Evolutionary conservation across 2,888 invertebrate species (phyloP).

Genomic region (Agrypnus murinus): DNA sequence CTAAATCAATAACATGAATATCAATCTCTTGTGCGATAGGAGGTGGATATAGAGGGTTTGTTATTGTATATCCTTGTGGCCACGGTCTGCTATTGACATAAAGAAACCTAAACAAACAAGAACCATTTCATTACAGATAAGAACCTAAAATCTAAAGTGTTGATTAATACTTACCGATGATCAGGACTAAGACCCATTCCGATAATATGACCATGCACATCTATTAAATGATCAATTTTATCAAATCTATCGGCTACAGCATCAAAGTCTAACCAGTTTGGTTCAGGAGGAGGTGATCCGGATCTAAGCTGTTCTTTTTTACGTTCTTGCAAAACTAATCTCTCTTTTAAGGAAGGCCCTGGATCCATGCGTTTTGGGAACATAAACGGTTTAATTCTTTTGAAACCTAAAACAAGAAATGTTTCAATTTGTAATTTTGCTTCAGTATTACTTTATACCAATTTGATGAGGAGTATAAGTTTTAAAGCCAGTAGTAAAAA

Average conservation of each 20-base stretch:
- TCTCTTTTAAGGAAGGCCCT: conserved; percentile 80
- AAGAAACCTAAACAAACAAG: conserved; percentile 75
- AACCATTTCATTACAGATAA: too few relatives aligned
- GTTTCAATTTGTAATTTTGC: background rate
- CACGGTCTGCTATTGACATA: conserved; percentile 90
- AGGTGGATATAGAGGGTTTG: conserved; percentile 85
- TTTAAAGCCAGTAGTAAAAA: conserved; percentile 88
- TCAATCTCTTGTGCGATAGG: conserved; percentile 91
- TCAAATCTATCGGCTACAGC: conserved; percentile 82
- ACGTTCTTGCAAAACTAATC: conserved; percentile 76
- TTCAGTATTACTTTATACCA: conserved; percentile 67
- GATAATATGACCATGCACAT: conserved; percentile 89
- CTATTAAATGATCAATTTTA: conserved; percentile 85
- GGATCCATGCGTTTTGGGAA: conserved; percentile 81
- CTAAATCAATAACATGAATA: conserved; percentile 89
- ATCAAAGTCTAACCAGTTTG: conserved; percentile 81
- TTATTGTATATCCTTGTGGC: conserved; percentile 84
- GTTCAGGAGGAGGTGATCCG: conserved; percentile 73
- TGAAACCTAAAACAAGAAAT: conserved; percentile 72
- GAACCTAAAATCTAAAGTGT: too few relatives aligned
- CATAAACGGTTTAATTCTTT: conserved; percentile 80
- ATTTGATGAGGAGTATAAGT: conserved; percentile 92
- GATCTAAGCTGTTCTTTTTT: conserved; percentile 72
- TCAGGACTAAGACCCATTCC: conserved; percentile 91
- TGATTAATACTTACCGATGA: conserved; percentile 74